A percentile compares a stretch with the other conserved stretches of the same genome.
Evolutionary conservation across 2,888 invertebrate species (phyloP).

Genomic region (Drosophila monieri): DNA sequence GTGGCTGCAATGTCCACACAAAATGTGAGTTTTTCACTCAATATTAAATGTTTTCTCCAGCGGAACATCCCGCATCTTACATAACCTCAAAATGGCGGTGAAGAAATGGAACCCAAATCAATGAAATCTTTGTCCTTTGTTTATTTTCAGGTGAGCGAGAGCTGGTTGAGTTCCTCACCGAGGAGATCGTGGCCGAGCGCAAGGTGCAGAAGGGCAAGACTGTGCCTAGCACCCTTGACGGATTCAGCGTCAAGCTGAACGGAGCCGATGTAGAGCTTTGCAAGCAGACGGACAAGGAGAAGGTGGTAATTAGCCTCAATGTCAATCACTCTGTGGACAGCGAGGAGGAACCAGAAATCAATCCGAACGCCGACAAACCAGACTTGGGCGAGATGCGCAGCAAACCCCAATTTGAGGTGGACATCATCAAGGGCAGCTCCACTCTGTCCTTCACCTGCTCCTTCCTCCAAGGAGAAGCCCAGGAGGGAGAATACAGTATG

Average conservation of each 20-base stretch:
- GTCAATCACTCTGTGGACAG: constrained; percentile 97
- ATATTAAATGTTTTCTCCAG: neutral
- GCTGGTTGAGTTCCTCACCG: constrained; percentile 94
- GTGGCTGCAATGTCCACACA: constrained; percentile 90
- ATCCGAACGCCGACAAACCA: constrained; percentile 87
- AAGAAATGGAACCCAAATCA: constrained; percentile 37
- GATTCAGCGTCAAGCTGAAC: constrained; percentile 91
- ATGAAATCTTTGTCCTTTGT: constrained; percentile 26
- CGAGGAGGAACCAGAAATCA: constrained; percentile 88
- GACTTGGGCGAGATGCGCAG: constrained; percentile 94
- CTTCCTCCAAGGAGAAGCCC: constrained; percentile 87
- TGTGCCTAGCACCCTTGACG: constrained; percentile 91
- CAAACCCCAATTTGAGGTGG: constrained; percentile 95
- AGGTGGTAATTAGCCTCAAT: constrained; percentile 92
- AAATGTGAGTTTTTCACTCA: constrained; percentile 86
- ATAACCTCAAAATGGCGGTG: constrained; percentile 75
- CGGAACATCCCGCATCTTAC: constrained; percentile 49
- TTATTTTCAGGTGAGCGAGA: constrained; percentile 90
- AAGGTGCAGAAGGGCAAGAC: constrained; percentile 91
- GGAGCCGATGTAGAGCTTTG: constrained; percentile 94
- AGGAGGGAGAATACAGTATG: constrained; percentile 90
- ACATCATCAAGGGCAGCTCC: constrained; percentile 90
- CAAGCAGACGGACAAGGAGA: constrained; percentile 89
- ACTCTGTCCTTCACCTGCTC: constrained; percentile 94
- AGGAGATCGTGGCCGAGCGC: constrained; percentile 96